Evolutionary conservation across 1,140 invertebrate genomes (phyloP).

Genomic region (Hydropsyche tenuis): DNA sequence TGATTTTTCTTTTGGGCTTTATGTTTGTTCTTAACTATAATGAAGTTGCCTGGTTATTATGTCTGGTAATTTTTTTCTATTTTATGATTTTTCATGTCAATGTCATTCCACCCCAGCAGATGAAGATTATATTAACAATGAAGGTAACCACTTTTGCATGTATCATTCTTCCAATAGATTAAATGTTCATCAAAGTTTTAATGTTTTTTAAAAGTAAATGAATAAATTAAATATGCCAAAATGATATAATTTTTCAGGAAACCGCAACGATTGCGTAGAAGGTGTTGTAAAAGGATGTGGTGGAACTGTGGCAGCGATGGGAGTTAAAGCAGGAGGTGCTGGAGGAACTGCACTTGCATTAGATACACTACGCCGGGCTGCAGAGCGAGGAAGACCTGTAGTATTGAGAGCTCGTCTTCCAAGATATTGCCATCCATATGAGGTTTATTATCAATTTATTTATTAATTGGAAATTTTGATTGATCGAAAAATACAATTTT

Average conservation of each 20-base stretch:
- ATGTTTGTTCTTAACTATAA: too few species aligned
- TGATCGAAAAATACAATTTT: background rate
- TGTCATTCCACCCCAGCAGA: constrained; percentile 14
- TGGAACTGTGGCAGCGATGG: constrained; percentile 67
- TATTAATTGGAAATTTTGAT: background rate
- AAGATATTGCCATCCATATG: constrained; percentile 71
- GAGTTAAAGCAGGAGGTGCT: constrained; percentile 67
- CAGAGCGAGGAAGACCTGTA: constrained; percentile 73
- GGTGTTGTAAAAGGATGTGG: constrained; percentile 73
- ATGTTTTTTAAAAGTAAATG: too few species aligned
- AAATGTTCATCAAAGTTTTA: too few species aligned
- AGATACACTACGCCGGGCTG: constrained; percentile 73
- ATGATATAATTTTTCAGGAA: constrained; percentile 56
- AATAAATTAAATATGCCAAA: too few species aligned
- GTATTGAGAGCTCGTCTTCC: constrained; percentile 72
- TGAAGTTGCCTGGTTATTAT: background rate
- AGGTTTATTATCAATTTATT: constrained; percentile 59
- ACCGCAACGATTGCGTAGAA: constrained; percentile 72
- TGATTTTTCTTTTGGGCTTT: too few species aligned
- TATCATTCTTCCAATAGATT: too few species aligned
- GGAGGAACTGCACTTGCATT: constrained; percentile 69
- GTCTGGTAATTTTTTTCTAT: constrained; percentile 1
- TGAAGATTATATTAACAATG: constrained; percentile 19
- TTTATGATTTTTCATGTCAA: constrained; percentile 24
- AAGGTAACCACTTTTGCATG: constrained; percentile 16